Evolutionary conservation across 1,140 invertebrate genomes (phyloP).

Genomic region (Oppia nitens): DNA sequence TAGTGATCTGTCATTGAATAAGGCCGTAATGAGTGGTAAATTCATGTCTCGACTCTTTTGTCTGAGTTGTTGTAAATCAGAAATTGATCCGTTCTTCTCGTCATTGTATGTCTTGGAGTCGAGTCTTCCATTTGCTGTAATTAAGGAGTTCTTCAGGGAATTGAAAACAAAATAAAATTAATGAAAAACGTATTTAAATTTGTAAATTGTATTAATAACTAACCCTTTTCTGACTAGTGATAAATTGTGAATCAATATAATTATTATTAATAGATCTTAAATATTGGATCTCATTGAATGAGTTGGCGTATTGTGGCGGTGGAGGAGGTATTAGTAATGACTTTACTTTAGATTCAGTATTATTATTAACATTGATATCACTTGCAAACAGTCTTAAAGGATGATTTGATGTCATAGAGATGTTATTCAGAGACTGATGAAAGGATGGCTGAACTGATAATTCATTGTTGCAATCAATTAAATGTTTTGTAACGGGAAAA

Average conservation of each 20-base stretch:
- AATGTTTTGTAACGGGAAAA: not conserved
- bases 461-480: not conserved
- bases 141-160: not conserved
- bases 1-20: slow-evolving; percentile 64
- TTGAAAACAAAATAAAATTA: not conserved
- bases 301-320: not conserved
- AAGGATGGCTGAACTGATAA: not conserved
- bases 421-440: not conserved
- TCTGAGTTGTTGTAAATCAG: slow-evolving; percentile 37
- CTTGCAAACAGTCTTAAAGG: not conserved
- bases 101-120: not conserved
- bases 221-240: not conserved
- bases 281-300: not conserved
- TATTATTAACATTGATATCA: not conserved
- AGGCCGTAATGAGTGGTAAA: slow-evolving; percentile 64
- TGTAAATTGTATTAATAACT: no score
- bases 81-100: slow-evolving; percentile 4
- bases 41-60: slow-evolving; percentile 73
- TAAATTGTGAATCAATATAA: not conserved
- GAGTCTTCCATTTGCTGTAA: not conserved
- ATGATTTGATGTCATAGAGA: not conserved
- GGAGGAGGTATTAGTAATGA: not conserved
- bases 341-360: not conserved
- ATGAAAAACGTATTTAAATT: not conserved
- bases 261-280: not conserved